Percentiles rank a stretch among this genome's conserved stretches.
Conservation (phyloP, 2,113 vertebrate genomes). For the Cnemophilus loriae region DNA sequence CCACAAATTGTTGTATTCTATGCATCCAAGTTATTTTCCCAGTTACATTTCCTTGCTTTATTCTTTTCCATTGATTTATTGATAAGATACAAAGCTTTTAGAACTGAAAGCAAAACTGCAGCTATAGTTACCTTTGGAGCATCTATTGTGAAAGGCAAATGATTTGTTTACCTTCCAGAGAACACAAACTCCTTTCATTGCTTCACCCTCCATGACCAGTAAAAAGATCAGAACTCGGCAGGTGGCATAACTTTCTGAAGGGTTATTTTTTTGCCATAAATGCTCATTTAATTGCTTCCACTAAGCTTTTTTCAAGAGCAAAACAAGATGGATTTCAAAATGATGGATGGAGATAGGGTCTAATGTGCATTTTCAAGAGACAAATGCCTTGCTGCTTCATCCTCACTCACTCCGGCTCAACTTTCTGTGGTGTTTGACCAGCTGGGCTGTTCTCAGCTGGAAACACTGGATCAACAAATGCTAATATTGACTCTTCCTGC, state of each 20-base stretch:
- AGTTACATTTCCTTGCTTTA: not conserved
- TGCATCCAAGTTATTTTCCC: not conserved
- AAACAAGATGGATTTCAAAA: not conserved
- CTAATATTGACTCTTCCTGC: not conserved
- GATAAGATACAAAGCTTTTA: not conserved
- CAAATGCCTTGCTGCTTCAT: not conserved
- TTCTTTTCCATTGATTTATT: not conserved
- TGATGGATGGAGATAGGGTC: not conserved
- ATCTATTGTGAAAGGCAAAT: not conserved
- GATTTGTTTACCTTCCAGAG: not conserved
- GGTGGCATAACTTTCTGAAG: not conserved
- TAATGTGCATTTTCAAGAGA: not conserved
- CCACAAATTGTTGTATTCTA: not conserved
- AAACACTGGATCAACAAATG: not conserved
- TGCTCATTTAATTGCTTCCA: conserved; percentile 11
- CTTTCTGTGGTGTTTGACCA: not conserved
- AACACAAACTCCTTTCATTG: not conserved
- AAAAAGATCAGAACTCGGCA: not conserved
- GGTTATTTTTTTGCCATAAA: not conserved
- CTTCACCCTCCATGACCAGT: not conserved
- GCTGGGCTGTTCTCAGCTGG: not conserved
- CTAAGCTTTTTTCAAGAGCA: not conserved
- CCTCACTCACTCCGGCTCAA: not conserved
- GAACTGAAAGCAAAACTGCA: not conserved
- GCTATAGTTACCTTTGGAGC: not conserved